phyloP scores from a whole-genome alignment of 1,140 invertebrate species.

The Eurytemora carolleeae region DNA sequence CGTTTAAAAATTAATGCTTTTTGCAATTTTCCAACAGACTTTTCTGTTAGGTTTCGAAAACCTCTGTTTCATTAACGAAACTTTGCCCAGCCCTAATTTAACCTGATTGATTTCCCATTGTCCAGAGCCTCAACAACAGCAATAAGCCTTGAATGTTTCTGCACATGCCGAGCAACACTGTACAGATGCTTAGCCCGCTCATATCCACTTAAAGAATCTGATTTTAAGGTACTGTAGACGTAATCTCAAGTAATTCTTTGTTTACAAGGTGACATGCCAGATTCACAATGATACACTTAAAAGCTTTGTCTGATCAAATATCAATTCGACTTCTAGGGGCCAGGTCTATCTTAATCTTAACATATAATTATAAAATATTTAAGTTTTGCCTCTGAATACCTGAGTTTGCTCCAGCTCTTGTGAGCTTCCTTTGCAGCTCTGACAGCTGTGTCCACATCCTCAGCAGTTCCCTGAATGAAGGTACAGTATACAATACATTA shows the following conservation, averaged over 20 bases:
- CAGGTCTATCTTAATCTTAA: no score
- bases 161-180: conserved; percentile 31
- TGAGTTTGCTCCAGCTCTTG: conserved; percentile 25
- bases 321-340: not conserved
- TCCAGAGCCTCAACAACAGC: conserved; percentile 28
- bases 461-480: conserved; percentile 19
- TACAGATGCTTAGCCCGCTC: conserved; percentile 28
- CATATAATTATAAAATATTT: no score
- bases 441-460: conserved; percentile 22
- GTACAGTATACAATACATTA: not conserved
- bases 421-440: conserved; percentile 25
- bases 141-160: conserved; percentile 29
- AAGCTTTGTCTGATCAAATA: not conserved
- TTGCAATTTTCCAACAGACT: no score
- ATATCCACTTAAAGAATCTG: conserved; percentile 20
- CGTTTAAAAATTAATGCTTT: no score
- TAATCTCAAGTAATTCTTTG: no score
- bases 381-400: no score
- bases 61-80: no score
- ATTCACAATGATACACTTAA: conserved; percentile 23
- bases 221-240: conserved; percentile 25
- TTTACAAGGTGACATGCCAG: conserved; percentile 25
- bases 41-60: no score
- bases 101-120: conserved; percentile 20
- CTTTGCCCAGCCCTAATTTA: no score